These are phyloP conservation scores for Sylvilagus floridanus DNA, from an alignment of 2,797 vertebrate species.

Conservation along the genomic window DNA sequence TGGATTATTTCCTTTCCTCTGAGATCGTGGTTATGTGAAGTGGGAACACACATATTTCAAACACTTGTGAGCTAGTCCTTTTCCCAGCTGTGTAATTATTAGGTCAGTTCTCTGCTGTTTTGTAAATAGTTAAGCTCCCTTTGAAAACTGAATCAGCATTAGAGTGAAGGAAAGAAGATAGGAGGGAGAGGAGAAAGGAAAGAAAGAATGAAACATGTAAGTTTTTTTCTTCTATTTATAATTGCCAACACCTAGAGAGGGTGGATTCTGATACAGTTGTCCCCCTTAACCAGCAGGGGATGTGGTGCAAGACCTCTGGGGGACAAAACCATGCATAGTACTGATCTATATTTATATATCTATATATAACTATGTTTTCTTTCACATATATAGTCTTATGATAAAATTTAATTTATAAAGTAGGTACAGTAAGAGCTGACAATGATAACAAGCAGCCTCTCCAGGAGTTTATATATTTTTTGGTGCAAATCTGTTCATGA, in stretches of 20 bases:
- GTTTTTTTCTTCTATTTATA: background rate
- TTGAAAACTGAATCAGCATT: background rate
- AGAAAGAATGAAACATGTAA: background rate
- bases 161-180: background rate
- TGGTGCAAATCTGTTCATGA: too few species aligned
- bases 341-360: too few species aligned
- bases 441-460: too few species aligned
- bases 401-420: too few species aligned
- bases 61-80: conserved; percentile 3
- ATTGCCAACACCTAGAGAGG: conserved; percentile 6
- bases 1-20: background rate
- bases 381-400: too few species aligned
- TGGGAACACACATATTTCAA: background rate
- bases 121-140: background rate
- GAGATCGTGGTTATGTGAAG: conserved; percentile 28
- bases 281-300: too few species aligned
- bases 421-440: too few species aligned
- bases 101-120: background rate
- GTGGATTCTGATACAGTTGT: background rate
- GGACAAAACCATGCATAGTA: too few species aligned
- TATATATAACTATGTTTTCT: too few species aligned
- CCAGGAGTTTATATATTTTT: too few species aligned
- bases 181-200: background rate
- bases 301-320: too few species aligned
- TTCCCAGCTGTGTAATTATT: conserved; percentile 21